Percentiles rank a stretch among this genome's conserved stretches.
phyloP scores from a whole-genome alignment of 2,113 vertebrate genomes.

The Poecile atricapillus region DNA sequence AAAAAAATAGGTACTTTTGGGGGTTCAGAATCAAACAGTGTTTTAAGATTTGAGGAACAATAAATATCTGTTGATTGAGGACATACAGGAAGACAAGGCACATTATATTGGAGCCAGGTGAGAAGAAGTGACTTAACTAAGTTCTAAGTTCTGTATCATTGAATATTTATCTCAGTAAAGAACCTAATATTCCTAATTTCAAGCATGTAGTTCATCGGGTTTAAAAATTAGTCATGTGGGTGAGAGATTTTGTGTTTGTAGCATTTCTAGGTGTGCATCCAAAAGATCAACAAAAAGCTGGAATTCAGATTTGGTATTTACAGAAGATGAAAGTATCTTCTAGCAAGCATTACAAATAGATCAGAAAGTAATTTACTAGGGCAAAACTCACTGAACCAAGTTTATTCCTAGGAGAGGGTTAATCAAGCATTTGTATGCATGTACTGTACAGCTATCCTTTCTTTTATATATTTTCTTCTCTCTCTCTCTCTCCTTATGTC shows the following conservation, averaged over 20 bases:
- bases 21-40: not conserved
- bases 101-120: constrained; percentile 8
- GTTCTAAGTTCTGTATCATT: not conserved
- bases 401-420: constrained; percentile 32
- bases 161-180: not conserved
- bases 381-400: not conserved
- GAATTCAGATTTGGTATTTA: not conserved
- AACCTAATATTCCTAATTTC: not conserved
- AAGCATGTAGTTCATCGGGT: not conserved
- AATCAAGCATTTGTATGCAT: constrained; percentile 40
- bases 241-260: not conserved
- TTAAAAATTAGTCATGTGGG: not conserved
- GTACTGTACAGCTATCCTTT: not conserved
- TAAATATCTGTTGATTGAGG: not conserved
- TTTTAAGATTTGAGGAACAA: not conserved
- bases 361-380: constrained; percentile 48
- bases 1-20: not conserved
- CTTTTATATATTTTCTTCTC: not conserved
- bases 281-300: not conserved
- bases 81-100: not conserved
- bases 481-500: not conserved
- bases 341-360: not conserved
- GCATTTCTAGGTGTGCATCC: not conserved
- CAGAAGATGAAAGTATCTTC: constrained; percentile 33
- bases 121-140: not conserved